Conservation (phyloP, 2,113 vertebrate genomes). For the Macheiramphus alcinus region DNA sequence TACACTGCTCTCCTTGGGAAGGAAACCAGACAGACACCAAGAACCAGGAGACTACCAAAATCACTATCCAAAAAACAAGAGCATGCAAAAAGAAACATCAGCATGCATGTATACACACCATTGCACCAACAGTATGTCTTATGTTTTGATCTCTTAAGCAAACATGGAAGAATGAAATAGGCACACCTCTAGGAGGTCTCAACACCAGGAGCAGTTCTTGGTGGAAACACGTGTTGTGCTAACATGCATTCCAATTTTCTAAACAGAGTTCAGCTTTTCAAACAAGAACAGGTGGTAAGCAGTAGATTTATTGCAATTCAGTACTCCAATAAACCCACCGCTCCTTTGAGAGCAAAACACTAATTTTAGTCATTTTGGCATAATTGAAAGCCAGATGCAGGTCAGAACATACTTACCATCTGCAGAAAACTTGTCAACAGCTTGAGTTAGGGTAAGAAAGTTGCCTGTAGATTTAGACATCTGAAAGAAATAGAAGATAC, state of each 20-base stretch:
- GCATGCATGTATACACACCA: fast-evolving
- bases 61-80: neutral
- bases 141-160: fast-evolving
- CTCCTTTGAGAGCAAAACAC: neutral
- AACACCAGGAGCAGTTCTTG: neutral
- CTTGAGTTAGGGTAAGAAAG: conserved; percentile 90
- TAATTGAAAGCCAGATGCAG: neutral
- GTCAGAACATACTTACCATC: conserved; percentile 80
- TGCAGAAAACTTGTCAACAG: conserved; percentile 93
- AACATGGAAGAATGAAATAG: fast-evolving
- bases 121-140: fast-evolving
- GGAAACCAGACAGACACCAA: neutral
- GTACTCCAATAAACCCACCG: neutral
- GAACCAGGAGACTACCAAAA: neutral
- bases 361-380: neutral
- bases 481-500: conserved; percentile 67
- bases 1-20: neutral
- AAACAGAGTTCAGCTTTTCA: neutral
- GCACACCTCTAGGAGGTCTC: neutral
- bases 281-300: neutral
- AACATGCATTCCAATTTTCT: neutral
- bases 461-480: conserved; percentile 99
- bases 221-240: neutral
- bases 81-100: fast-evolving
- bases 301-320: neutral